Conservation (phyloP, 2,797 vertebrate species). For the Acipenser oxyrinchus region DNA sequence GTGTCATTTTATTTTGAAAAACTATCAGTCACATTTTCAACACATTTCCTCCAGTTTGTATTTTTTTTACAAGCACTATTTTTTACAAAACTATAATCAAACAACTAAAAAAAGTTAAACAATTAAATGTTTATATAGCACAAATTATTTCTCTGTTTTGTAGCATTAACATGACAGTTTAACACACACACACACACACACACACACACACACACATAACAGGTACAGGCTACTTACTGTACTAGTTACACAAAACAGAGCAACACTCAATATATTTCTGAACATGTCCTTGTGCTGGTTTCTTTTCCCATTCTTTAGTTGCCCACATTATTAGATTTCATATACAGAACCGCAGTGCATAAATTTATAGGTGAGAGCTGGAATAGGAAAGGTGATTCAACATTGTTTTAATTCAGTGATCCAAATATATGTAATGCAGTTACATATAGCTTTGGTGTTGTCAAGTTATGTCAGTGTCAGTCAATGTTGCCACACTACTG, state of each 20-base stretch:
- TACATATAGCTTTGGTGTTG: slow-evolving; percentile 7
- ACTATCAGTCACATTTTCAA: no score
- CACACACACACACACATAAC: no score
- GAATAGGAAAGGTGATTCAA: slow-evolving; percentile 7
- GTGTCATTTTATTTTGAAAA: slow-evolving; percentile 1
- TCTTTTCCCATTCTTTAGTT: slow-evolving; percentile 51
- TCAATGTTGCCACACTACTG: slow-evolving; percentile 25
- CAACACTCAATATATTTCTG: slow-evolving; percentile 36
- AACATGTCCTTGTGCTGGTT: slow-evolving; percentile 55
- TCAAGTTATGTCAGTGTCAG: slow-evolving; percentile 38
- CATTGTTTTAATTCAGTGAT: slow-evolving; percentile 26
- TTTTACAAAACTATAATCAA: no score
- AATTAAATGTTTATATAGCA: no score
- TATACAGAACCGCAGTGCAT: slow-evolving; percentile 65
- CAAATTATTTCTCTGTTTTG: no score
- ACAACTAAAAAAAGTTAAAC: no score
- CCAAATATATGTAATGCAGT: slow-evolving; percentile 30
- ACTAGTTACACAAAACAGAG: slow-evolving; percentile 59
- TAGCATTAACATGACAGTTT: no score
- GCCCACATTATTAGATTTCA: slow-evolving; percentile 36
- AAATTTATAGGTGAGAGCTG: slow-evolving; percentile 29
- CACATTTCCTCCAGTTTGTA: no score
- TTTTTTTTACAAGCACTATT: no score
- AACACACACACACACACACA: no score
- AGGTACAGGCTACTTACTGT: slow-evolving; percentile 20